These are phyloP conservation scores for Virgularia gustaviana DNA, from an alignment of 92 coral and sea anemone species.

Conservation along the genomic window DNA sequence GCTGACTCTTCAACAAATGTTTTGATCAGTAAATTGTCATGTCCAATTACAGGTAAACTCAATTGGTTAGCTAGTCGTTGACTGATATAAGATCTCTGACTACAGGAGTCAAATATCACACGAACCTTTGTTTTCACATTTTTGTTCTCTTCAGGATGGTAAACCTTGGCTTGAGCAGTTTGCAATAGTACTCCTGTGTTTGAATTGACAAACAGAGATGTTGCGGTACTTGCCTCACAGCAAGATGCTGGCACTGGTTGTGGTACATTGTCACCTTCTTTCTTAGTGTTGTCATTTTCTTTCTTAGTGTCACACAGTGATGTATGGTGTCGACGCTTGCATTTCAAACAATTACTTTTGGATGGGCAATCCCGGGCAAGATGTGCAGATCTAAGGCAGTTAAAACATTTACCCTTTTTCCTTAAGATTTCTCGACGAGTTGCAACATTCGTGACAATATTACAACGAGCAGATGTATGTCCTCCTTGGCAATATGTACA, in stretches of 20 bases:
- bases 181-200: conserved; percentile 33
- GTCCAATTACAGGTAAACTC: conserved; percentile 38
- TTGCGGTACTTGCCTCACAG: neutral
- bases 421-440: no score
- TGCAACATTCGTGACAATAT: no score
- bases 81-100: conserved; percentile 44
- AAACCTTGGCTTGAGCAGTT: conserved; percentile 30
- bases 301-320: neutral
- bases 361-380: neutral
- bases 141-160: neutral
- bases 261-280: no score
- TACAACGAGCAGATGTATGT: no score
- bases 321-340: neutral
- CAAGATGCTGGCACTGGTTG: neutral
- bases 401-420: neutral
- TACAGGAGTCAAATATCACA: conserved; percentile 26
- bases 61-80: conserved; percentile 36
- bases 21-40: conserved; percentile 52
- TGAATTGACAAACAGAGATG: neutral
- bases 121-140: conserved; percentile 28
- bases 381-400: neutral
- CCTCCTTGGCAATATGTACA: no score
- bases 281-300: neutral
- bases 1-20: conserved; percentile 49
- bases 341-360: neutral